Conservation (phyloP, 35 echinoderm and acorn worm genomes). For the Heliocidaris tuberculata region DNA sequence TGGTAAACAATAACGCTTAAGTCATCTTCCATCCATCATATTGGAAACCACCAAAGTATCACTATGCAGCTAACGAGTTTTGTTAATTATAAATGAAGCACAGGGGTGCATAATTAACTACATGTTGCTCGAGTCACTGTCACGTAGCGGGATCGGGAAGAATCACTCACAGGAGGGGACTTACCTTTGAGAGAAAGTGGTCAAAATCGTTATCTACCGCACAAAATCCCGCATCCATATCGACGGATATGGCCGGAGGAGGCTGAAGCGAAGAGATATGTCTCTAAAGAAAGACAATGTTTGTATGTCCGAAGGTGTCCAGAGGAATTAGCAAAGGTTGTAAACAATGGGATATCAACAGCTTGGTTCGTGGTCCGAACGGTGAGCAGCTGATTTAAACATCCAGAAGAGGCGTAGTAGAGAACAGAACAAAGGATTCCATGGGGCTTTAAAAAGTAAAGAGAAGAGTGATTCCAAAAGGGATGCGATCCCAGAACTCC, state of each 20-base stretch:
- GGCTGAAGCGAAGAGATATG: neutral
- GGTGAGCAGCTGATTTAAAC: slow-evolving; percentile 20
- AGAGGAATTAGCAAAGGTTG: neutral
- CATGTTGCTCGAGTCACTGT: neutral
- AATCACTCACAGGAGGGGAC: neutral
- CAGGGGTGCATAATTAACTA: neutral
- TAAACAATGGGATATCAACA: neutral
- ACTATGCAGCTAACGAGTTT: slow-evolving; percentile 9
- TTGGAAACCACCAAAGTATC: neutral
- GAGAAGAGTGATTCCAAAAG: slow-evolving; percentile 8
- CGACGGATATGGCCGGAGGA: slow-evolving; percentile 40
- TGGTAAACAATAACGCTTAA: neutral
- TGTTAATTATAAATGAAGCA: slow-evolving; percentile 5
- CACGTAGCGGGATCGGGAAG: neutral
- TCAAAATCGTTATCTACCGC: slow-evolving; percentile 50
- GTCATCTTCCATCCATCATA: neutral
- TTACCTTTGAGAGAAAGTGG: slow-evolving; percentile 51
- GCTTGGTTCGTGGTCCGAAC: neutral
- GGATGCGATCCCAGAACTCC: slow-evolving; percentile 15
- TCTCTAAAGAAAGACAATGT: neutral
- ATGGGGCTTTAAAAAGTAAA: slow-evolving; percentile 14
- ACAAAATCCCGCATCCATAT: slow-evolving; percentile 50
- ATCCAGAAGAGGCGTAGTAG: slow-evolving; percentile 4
- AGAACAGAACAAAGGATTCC: slow-evolving; percentile 46
- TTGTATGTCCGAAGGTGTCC: neutral